Evolutionary conservation across 2,797 vertebrate genomes (phyloP).

Genomic region (Argentina silus): DNA sequence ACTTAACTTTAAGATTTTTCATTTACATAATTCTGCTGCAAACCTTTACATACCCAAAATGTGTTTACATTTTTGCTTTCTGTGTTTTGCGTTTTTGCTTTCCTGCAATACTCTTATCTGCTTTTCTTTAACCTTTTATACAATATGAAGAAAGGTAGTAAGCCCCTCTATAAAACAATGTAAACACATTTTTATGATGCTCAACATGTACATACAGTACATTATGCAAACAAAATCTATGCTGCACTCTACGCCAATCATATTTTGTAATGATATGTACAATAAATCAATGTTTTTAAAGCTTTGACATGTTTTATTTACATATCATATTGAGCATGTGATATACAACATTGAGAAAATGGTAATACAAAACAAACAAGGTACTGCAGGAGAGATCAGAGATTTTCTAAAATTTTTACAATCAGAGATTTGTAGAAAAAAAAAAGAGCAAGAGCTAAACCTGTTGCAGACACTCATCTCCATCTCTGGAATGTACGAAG

Average conservation of each 20-base stretch:
- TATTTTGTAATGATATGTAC: slow-evolving; percentile 59
- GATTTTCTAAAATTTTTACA: too few relatives aligned
- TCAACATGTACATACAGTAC: slow-evolving; percentile 55
- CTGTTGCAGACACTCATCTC: too few relatives aligned
- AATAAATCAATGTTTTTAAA: slow-evolving; percentile 71
- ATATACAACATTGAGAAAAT: slow-evolving; percentile 11
- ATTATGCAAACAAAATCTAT: slow-evolving; percentile 52
- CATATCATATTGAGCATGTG: slow-evolving; percentile 2
- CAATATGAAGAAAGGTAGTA: slow-evolving; percentile 4
- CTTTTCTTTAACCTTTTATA: slow-evolving; percentile 39
- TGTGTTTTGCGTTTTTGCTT: too few relatives aligned
- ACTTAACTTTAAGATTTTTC: slow-evolving; percentile 38
- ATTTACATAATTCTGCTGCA: slow-evolving; percentile 49
- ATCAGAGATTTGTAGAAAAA: too few relatives aligned
- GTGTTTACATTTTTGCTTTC: too few relatives aligned
- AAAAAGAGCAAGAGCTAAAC: too few relatives aligned
- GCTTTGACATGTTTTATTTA: slow-evolving; percentile 47
- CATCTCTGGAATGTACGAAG: too few relatives aligned
- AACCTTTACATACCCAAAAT: slow-evolving; percentile 46
- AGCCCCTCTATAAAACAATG: background rate
- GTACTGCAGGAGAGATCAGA: too few relatives aligned
- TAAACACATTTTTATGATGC: background rate
- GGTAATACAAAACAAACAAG: background rate
- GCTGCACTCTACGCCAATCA: slow-evolving; percentile 63
- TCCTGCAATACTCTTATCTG: too few relatives aligned